Percentiles rank a stretch among this genome's conserved stretches.
These are phyloP conservation scores for Plestiodon gilberti DNA, from an alignment of 2,113 vertebrate genomes.

Conservation along the genomic window DNA sequence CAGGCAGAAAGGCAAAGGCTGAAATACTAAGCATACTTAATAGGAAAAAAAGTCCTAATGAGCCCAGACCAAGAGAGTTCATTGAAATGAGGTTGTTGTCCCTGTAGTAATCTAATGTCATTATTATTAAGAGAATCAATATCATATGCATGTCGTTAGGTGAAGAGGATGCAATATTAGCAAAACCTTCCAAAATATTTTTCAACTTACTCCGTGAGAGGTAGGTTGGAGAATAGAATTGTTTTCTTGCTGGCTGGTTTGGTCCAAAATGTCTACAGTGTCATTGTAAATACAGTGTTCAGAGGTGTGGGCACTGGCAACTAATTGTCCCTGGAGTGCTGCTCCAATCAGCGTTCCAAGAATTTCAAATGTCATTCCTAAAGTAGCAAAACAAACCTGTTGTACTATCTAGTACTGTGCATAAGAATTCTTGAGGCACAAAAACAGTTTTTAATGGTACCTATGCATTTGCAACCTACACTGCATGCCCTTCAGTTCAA, in stretches of 20 bases:
- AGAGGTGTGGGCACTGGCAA: slow-evolving; percentile 85
- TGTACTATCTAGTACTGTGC: not conserved
- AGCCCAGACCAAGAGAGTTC: not conserved
- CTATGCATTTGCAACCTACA: not conserved
- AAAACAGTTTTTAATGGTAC: not conserved
- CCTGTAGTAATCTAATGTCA: not conserved
- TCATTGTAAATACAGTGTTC: slow-evolving; percentile 69
- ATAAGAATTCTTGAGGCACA: not conserved
- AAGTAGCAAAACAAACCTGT: too few species aligned
- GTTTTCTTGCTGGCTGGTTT: slow-evolving; percentile 46
- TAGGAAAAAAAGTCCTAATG: not conserved
- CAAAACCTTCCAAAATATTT: not conserved
- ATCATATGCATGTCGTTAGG: not conserved
- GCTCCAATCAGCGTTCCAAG: slow-evolving; percentile 92
- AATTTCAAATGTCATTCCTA: slow-evolving; percentile 96
- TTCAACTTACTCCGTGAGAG: slow-evolving; percentile 76
- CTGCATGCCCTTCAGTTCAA: not conserved
- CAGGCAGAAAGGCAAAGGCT: not conserved
- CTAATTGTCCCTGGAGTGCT: slow-evolving; percentile 91
- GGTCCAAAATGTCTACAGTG: slow-evolving; percentile 72
- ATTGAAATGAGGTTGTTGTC: not conserved
- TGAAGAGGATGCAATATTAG: rapidly evolving
- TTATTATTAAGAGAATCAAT: not conserved
- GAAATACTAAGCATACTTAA: not conserved
- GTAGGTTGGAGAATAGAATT: slow-evolving; percentile 66